phyloP scores from a whole-genome alignment of 1,140 invertebrate genomes.

The Akabosia matsudoensis region DNA sequence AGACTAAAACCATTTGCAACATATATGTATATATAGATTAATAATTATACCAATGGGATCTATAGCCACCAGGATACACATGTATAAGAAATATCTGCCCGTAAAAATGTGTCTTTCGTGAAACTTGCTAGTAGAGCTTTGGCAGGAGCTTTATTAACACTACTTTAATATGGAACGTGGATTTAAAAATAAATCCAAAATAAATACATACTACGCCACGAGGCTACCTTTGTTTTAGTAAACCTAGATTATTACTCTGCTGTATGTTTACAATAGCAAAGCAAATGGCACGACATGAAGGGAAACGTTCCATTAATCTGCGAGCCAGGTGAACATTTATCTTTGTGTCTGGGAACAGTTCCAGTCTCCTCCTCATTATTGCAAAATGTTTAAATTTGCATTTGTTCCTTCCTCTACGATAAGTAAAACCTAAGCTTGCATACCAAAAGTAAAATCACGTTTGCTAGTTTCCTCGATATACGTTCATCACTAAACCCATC shows the following conservation, averaged over 20 bases:
- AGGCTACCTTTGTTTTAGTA: too few relatives aligned
- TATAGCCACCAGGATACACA: too few relatives aligned
- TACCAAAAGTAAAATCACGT: neutral
- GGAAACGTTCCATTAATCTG: neutral
- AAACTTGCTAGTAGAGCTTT: too few relatives aligned
- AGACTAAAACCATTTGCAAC: too few relatives aligned
- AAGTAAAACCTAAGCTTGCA: neutral
- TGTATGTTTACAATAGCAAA: neutral
- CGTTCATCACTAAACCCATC: neutral
- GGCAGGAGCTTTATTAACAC: too few relatives aligned
- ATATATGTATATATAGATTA: too few relatives aligned
- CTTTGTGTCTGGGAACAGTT: neutral
- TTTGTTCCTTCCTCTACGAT: neutral
- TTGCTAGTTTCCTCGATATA: neutral
- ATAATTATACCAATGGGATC: too few relatives aligned
- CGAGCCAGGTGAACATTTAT: slow-evolving; percentile 3
- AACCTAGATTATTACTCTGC: neutral
- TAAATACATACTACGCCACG: too few relatives aligned
- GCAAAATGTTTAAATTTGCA: slow-evolving; percentile 19
- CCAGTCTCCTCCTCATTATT: slow-evolving; percentile 11
- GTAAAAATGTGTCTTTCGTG: too few relatives aligned
- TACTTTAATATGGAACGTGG: too few relatives aligned
- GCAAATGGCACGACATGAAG: neutral
- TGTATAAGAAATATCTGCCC: too few relatives aligned
- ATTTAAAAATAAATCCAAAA: too few relatives aligned